These are phyloP conservation scores for Euclidia mi DNA, from an alignment of 2,888 invertebrate genomes.

Conservation along the genomic window DNA sequence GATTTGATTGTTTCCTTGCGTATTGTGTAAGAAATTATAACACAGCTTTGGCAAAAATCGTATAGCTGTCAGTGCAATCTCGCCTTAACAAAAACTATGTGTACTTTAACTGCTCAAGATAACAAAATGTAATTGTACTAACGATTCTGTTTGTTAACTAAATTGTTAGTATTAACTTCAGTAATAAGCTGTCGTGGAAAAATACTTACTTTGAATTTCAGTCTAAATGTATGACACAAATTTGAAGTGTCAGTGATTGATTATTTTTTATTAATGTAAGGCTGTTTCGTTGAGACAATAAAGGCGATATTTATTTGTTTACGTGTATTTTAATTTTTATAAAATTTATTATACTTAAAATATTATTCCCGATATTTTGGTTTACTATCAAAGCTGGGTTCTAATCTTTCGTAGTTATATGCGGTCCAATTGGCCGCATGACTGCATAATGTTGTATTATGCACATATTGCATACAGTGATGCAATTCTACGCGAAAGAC, in stretches of 20 bases:
- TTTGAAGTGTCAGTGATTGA: slow-evolving; percentile 5
- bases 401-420: no score
- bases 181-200: slow-evolving; percentile 9
- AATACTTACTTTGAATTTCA: slow-evolving; percentile 3
- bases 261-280: background rate
- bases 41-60: background rate
- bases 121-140: slow-evolving; percentile 43
- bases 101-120: slow-evolving; percentile 47
- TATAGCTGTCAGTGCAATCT: slow-evolving; percentile 25
- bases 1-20: no score
- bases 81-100: slow-evolving; percentile 5
- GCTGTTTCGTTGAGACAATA: slow-evolving; percentile 8
- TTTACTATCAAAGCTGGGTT: no score
- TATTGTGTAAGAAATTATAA: no score
- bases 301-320: background rate
- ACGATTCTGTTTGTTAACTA: slow-evolving; percentile 35
- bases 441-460: no score
- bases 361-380: no score
- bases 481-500: no score
- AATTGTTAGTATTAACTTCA: slow-evolving; percentile 38
- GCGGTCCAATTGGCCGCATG: no score
- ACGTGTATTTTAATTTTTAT: background rate
- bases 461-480: no score
- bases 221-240: slow-evolving; percentile 5
- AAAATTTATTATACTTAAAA: no score